Conservation (phyloP, 2,888 invertebrate species). For the Sinodicranocentrus sp. region DNA sequence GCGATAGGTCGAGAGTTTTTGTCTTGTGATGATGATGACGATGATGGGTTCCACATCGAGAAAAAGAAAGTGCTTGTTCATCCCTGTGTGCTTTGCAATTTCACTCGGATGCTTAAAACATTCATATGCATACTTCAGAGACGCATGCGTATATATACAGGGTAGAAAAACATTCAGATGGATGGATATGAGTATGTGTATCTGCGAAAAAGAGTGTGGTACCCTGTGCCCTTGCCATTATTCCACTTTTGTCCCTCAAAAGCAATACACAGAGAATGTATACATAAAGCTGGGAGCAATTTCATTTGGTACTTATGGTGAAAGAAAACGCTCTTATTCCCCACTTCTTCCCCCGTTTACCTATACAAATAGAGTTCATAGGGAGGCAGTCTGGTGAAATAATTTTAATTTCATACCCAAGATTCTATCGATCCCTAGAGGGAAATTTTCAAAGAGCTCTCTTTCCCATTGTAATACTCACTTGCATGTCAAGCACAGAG, state of each 20-base stretch:
- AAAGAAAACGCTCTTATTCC: conserved; percentile 33
- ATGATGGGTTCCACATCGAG: conserved; percentile 29
- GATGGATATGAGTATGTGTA: neutral
- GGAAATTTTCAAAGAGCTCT: conserved; percentile 62
- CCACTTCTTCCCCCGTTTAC: conserved; percentile 18
- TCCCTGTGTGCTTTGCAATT: conserved; percentile 36
- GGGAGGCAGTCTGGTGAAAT: conserved; percentile 50
- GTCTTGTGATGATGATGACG: conserved; percentile 26
- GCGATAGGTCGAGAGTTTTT: conserved; percentile 34
- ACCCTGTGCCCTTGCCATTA: neutral
- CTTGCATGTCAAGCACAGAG: conserved; percentile 56
- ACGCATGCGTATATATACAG: neutral
- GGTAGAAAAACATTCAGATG: neutral
- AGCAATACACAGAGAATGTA: neutral
- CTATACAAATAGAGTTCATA: conserved; percentile 56
- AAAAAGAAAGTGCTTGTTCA: conserved; percentile 30
- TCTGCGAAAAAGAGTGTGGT: too few species aligned
- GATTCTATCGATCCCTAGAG: conserved; percentile 63
- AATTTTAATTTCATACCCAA: conserved; percentile 67
- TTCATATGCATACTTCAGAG: neutral
- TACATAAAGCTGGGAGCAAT: conserved; percentile 40
- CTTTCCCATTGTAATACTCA: conserved; percentile 49
- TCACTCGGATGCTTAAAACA: conserved; percentile 28
- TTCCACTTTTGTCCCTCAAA: conserved; percentile 43
- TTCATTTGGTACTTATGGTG: conserved; percentile 41